Evolutionary conservation across 1,140 invertebrate genomes (phyloP).

Genomic region (Solen grandis): DNA sequence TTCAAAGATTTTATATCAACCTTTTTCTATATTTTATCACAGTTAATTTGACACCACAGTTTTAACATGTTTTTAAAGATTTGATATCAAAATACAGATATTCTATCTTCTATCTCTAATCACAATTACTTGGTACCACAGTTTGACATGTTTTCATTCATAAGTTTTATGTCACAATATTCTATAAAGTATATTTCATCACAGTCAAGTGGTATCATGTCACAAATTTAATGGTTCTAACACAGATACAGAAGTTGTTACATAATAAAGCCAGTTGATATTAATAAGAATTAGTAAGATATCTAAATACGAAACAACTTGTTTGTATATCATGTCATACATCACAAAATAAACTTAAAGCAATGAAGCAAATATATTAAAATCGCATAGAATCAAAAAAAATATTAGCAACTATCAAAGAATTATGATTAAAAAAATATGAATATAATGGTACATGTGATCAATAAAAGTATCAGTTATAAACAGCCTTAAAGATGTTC

Average conservation of each 20-base stretch:
- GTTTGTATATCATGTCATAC: neutral
- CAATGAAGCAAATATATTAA: neutral
- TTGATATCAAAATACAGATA: too few species aligned
- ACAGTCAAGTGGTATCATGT: neutral
- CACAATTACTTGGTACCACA: too few species aligned
- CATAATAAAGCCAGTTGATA: neutral
- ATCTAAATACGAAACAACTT: neutral
- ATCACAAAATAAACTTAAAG: too few species aligned
- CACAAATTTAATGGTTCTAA: neutral
- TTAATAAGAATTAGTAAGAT: neutral
- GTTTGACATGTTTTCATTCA: too few species aligned
- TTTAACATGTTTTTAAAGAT: too few species aligned
- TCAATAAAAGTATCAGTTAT: neutral
- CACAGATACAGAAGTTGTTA: neutral
- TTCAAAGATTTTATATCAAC: neutral
- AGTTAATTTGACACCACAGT: too few species aligned
- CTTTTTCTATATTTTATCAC: neutral
- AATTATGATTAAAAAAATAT: neutral
- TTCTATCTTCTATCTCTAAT: too few species aligned
- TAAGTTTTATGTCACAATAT: too few species aligned
- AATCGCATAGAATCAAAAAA: neutral
- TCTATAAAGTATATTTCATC: neutral
- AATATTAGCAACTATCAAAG: too few species aligned
- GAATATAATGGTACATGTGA: neutral
- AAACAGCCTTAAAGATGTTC: neutral